These are phyloP conservation scores for Drosophila nr. perissopoda DNA, from an alignment of 2,888 invertebrate genomes.

Conservation along the genomic window DNA sequence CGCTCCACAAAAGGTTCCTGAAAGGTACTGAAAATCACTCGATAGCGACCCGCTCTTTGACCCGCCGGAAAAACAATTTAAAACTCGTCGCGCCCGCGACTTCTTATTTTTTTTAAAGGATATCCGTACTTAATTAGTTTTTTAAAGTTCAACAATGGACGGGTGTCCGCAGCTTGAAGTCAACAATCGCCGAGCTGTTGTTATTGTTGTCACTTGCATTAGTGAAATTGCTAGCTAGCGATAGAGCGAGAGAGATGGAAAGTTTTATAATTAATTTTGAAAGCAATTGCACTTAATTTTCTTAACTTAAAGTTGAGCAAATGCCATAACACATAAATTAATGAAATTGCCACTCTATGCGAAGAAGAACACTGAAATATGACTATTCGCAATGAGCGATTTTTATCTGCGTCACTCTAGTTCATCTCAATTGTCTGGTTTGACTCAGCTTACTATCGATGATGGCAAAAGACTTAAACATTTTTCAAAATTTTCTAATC, in stretches of 20 bases:
- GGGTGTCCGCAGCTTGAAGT: slow-evolving; percentile 14
- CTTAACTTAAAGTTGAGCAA: slow-evolving; percentile 8
- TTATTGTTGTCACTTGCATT: slow-evolving; percentile 73
- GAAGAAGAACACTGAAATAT: background rate
- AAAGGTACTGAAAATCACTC: slow-evolving; percentile 34
- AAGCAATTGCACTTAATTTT: slow-evolving; percentile 61
- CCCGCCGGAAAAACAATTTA: slow-evolving; percentile 53
- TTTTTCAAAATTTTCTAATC: no score
- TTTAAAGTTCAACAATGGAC: slow-evolving; percentile 70
- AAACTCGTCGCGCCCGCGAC: slow-evolving; percentile 36
- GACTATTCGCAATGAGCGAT: background rate
- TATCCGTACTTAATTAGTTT: slow-evolving; percentile 79
- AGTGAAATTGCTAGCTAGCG: slow-evolving; percentile 54
- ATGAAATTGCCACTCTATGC: background rate
- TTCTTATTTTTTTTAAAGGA: slow-evolving; percentile 58
- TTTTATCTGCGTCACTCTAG: background rate
- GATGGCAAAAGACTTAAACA: background rate
- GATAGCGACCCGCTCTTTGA: slow-evolving; percentile 45
- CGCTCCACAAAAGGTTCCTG: slow-evolving; percentile 46
- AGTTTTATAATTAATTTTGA: slow-evolving; percentile 73
- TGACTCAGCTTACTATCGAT: background rate
- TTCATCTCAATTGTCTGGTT: background rate
- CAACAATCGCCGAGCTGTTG: slow-evolving; percentile 60
- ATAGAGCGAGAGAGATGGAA: slow-evolving; percentile 9
- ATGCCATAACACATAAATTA: background rate